Evolutionary conservation across 2,113 vertebrate genomes (phyloP), one percentile per base, ranked within the genome.

Genomic region (Polypterus senegalus): DNA sequence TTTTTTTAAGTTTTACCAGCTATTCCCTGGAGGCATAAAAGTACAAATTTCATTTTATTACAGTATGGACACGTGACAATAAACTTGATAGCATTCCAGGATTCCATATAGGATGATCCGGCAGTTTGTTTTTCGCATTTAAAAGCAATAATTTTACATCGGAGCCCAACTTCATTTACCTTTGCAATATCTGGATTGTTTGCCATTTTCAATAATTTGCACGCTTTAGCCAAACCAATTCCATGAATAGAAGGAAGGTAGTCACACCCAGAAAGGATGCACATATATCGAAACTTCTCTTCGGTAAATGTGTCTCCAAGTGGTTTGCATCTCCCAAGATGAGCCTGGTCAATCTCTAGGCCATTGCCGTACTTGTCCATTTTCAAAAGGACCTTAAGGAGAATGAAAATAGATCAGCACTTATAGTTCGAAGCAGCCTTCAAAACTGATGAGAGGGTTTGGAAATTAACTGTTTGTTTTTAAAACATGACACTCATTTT

Each of bases 201-300:
- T 60, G 96, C 89, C 11, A 93, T 72, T 61, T 81, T 85, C 3
- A 99, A 68, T 7, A 97, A 83, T 69, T 91, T 97, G 81, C 94
- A 96, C 0, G 96, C 92, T 74, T 99, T 99, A n/a, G 86, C 90
- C 65, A 97, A 79, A 3, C 96, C 96, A 4, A 99, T 95, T 57
- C 96, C 96, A 5, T 94, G 85, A 57, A 99, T 80, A 0, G 96
- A 99, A 0, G 94, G 6, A n/a, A 98, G 87, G 57, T 99, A 99
- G 73, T 99, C 95, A n/a, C 96, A 99, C 61, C 96, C 96, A 0
- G 94, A 93, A n/a, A 99, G 88, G 72, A 99, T 97, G 72, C 96
- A 99, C 96, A 99, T 99, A 60, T 97, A 83, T 7, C 95, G 90
- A 62, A 99, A 99, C 70, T 92, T 98, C 70, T 99, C 94, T 73